A percentile compares a stretch with the other conserved stretches of the same genome.
Conservation (phyloP, 2,797 vertebrate genomes). For the Phoebastria nigripes region DNA sequence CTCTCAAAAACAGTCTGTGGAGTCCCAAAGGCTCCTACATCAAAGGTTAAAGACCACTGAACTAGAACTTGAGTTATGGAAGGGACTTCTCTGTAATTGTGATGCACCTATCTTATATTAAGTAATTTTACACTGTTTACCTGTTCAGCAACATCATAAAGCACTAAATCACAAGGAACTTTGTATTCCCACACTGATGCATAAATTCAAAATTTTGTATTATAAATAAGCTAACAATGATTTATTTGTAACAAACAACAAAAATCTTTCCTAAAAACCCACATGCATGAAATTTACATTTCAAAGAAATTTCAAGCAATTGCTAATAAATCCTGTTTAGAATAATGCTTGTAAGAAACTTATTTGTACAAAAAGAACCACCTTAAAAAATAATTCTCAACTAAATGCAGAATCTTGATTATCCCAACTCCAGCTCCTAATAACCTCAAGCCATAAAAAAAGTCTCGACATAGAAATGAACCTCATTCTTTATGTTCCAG, state of each 20-base stretch:
- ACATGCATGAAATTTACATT: not conserved
- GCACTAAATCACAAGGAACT: not conserved
- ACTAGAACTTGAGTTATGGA: not conserved
- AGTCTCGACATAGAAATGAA: not conserved
- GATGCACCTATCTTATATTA: not conserved
- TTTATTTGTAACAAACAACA: not conserved
- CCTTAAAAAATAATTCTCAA: not conserved
- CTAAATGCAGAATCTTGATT: not conserved
- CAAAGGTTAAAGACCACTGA: not conserved
- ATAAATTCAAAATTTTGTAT: not conserved
- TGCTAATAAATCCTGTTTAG: not conserved
- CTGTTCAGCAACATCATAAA: not conserved
- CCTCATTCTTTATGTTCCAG: not conserved
- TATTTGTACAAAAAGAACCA: not conserved
- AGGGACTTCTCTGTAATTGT: not conserved
- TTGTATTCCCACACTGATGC: not conserved
- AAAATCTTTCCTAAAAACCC: not conserved
- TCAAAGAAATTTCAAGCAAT: not conserved
- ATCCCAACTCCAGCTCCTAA: not conserved
- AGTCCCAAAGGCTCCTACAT: not conserved
- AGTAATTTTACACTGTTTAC: not conserved
- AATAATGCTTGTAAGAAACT: not conserved
- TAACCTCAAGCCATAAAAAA: not conserved
- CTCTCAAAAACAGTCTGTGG: not conserved
- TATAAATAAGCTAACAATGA: not conserved